Base-by-base conservation (phyloP, 2,797 vertebrate genomes). In the Onychomys leucogaster region DNA sequence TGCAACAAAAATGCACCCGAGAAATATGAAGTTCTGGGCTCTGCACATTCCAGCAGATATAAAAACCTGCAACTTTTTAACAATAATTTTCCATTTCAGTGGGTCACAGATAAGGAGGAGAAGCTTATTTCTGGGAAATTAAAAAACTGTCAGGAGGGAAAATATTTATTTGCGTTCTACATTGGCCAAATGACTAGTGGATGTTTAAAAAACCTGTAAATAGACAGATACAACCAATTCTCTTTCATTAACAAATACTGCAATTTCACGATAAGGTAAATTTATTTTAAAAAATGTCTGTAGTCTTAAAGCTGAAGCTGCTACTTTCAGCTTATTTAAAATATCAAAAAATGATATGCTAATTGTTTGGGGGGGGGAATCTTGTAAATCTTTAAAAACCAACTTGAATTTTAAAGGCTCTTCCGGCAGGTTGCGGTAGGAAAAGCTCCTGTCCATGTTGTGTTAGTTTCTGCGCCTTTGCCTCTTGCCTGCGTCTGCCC, bases 141-240 rank as follows among this genome's bases (percentile, higher is more conserved):
- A 96, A 92, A 61, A 95, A 43, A 34, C 82, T 61, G 91, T 94
- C 97, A 95, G 57, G 71, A 75, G 32, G 63, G 83, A 82, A 97
- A 93, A 52, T 63, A 97, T 65, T 93, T 96, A 95, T 95, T 83
- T 91, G 76, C 96, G 96, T n/a, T 93, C 77, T 93, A 65, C 55
- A 95, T 97, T 97, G 97, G 71, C 90, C 91, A 69, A 17, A 25
- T 55, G 21, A 95, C 0, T 16, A 59, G 93, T 97, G 91, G 94
- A 89, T 97, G 94, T 96, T 46, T 96, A 97, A 96, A 96, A 89
- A 59, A 12, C 17, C 61, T 94, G 90, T 97, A 97, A 97, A 98
- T 76, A 97, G 96, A 96, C 97, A 97, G 97, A 98, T 97, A 96
- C 97, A 97, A 97, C 85, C 95, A 98, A 97, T 98, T 97, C 97